Evolutionary conservation across 2,888 invertebrate species (phyloP).

Genomic region (Tetanocera ferruginea): DNA sequence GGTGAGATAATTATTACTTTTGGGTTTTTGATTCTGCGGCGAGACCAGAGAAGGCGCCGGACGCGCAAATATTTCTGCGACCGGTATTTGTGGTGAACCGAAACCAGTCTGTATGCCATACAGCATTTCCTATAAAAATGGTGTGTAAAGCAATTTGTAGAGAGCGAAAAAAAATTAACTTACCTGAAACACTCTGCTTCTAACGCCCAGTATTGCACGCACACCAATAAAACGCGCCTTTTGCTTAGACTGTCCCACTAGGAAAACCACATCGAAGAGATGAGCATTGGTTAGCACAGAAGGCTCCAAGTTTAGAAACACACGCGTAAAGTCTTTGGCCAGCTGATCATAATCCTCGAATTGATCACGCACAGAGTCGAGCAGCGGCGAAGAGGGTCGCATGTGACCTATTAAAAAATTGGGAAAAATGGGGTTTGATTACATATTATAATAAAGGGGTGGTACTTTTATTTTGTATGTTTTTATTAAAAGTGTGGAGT

Average conservation of each 20-base stretch:
- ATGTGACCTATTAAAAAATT: slow-evolving; percentile 76
- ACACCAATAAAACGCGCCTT: slow-evolving; percentile 92
- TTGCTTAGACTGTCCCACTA: slow-evolving; percentile 92
- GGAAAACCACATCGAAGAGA: slow-evolving; percentile 90
- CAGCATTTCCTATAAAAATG: slow-evolving; percentile 88
- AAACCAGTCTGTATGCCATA: slow-evolving; percentile 95
- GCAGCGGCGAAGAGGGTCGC: slow-evolving; percentile 91
- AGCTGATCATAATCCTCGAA: slow-evolving; percentile 95
- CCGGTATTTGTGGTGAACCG: slow-evolving; percentile 93
- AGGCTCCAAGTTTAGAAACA: slow-evolving; percentile 87
- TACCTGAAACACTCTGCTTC: slow-evolving; percentile 80
- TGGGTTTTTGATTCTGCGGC: slow-evolving; percentile 87
- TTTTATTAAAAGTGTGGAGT: no score
- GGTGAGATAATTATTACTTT: slow-evolving; percentile 93
- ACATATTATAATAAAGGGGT: no score
- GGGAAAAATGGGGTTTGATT: neutral
- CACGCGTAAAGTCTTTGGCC: slow-evolving; percentile 91
- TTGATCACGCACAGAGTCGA: slow-evolving; percentile 93
- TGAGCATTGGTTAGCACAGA: slow-evolving; percentile 84
- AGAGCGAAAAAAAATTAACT: slow-evolving; percentile 64
- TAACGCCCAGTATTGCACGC: slow-evolving; percentile 89
- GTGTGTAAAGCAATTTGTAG: neutral
- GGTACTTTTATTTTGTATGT: no score
- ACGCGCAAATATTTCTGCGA: slow-evolving; percentile 87
- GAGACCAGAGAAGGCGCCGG: slow-evolving; percentile 89